Conservation (phyloP, 2,797 vertebrate species). For the Pangasius djambal region DNA sequence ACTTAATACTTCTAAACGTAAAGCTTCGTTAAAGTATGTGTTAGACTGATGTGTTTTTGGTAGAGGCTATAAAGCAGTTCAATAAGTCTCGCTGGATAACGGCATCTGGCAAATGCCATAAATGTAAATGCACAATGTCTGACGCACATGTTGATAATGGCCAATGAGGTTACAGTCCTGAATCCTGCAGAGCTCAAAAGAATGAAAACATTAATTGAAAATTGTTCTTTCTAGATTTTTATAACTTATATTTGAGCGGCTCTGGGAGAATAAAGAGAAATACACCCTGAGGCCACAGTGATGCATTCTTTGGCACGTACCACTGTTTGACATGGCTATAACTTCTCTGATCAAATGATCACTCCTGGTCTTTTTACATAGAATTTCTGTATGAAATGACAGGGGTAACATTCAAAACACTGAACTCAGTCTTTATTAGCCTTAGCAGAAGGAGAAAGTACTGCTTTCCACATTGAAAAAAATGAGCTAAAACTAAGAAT, state of each 20-base stretch:
- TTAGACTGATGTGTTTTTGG: not conserved
- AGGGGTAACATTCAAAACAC: not conserved
- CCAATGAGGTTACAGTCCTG: not conserved
- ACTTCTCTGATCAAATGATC: not conserved
- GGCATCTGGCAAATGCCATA: not conserved
- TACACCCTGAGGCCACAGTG: not conserved
- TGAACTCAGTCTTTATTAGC: not conserved
- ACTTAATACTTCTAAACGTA: not conserved
- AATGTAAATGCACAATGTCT: not conserved
- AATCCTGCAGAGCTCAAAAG: not conserved
- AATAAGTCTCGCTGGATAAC: not conserved
- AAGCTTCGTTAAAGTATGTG: not conserved
- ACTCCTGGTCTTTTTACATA: not conserved
- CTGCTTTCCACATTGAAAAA: slow-evolving; percentile 3
- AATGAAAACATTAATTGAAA: not conserved
- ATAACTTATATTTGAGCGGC: not conserved
- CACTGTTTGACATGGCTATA: slow-evolving; percentile 6
- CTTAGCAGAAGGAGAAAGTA: not conserved
- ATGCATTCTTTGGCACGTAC: slow-evolving; percentile 3
- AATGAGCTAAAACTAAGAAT: slow-evolving; percentile 30
- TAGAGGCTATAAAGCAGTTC: not conserved
- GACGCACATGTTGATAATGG: not conserved
- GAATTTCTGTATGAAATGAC: too few relatives aligned
- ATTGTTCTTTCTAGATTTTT: not conserved
- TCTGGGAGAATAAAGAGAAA: not conserved